These are phyloP conservation scores for Atrichornis clamosus DNA, from an alignment of 2,113 vertebrate species.

Conservation along the genomic window DNA sequence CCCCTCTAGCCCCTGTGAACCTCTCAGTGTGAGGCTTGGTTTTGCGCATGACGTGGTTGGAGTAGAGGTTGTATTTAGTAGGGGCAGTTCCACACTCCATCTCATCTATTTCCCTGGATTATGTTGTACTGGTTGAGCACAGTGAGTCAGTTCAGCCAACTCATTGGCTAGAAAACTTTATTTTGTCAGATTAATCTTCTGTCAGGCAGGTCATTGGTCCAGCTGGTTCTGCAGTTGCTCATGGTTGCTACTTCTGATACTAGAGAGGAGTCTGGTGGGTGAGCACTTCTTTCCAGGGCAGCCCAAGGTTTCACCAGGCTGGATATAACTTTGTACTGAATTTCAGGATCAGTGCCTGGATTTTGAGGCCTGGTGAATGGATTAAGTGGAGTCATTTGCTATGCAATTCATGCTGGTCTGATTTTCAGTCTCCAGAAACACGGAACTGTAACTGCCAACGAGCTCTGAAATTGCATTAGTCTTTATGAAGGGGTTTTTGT, in stretches of 20 bases:
- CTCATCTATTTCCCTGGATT: background rate
- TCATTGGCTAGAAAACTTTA: background rate
- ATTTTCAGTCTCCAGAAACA: background rate
- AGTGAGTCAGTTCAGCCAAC: constrained; percentile 2
- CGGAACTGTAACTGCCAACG: background rate
- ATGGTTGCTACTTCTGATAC: background rate
- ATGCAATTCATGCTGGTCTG: background rate
- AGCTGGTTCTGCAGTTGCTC: rapidly evolving
- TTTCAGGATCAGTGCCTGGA: background rate
- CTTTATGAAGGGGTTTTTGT: background rate
- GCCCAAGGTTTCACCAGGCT: background rate
- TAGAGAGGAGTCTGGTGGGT: background rate
- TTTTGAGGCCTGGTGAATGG: background rate
- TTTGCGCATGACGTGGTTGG: background rate
- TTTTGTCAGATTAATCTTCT: constrained; percentile 9
- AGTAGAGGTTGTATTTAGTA: background rate
- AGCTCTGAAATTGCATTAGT: background rate
- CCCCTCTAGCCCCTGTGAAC: background rate
- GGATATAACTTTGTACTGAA: background rate
- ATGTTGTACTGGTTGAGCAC: background rate
- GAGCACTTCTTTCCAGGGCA: rapidly evolving
- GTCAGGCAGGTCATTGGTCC: background rate
- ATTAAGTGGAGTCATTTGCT: background rate
- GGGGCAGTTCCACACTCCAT: background rate
- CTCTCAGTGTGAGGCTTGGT: background rate